These are phyloP conservation scores for Enteromius fasciolatus DNA, from an alignment of 2,797 vertebrate genomes.

Conservation along the genomic window DNA sequence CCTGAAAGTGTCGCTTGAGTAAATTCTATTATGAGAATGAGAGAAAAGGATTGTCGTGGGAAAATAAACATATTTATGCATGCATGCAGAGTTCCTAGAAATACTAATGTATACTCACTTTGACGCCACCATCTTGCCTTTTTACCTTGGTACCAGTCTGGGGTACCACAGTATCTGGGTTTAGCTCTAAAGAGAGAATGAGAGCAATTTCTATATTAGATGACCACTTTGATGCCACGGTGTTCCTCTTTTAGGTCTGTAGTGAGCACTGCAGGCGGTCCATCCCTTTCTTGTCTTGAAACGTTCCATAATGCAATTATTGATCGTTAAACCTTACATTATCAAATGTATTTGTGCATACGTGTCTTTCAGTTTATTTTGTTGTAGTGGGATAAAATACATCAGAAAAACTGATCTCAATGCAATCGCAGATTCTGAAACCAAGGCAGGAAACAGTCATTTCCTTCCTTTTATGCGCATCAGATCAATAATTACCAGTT, in stretches of 20 bases:
- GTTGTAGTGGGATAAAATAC: neutral
- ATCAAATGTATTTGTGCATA: neutral
- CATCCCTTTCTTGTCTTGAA: neutral
- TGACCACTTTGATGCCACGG: neutral
- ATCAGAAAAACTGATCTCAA: constrained; percentile 16
- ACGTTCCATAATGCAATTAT: neutral
- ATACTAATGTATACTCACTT: constrained; percentile 65
- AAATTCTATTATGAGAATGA: constrained; percentile 64
- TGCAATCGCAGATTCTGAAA: constrained; percentile 27
- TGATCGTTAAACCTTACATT: neutral
- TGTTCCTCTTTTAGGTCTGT: neutral
- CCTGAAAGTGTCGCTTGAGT: constrained; percentile 76
- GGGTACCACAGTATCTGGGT: constrained; percentile 69
- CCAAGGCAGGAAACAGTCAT: constrained; percentile 56
- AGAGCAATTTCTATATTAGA: neutral
- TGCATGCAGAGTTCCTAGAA: neutral
- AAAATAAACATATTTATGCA: neutral
- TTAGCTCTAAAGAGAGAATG: constrained; percentile 70
- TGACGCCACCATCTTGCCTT: constrained; percentile 76
- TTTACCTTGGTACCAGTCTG: constrained; percentile 67
- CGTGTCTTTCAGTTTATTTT: constrained; percentile 22
- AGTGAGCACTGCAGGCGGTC: neutral
- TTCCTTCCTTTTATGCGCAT: constrained; percentile 42
- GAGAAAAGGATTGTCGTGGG: neutral
- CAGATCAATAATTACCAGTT: constrained; percentile 25